A percentile compares a stretch with the other conserved stretches of the same genome.
phyloP scores from a whole-genome alignment of 2,797 vertebrate species.

The Loriculus beryllinus region DNA sequence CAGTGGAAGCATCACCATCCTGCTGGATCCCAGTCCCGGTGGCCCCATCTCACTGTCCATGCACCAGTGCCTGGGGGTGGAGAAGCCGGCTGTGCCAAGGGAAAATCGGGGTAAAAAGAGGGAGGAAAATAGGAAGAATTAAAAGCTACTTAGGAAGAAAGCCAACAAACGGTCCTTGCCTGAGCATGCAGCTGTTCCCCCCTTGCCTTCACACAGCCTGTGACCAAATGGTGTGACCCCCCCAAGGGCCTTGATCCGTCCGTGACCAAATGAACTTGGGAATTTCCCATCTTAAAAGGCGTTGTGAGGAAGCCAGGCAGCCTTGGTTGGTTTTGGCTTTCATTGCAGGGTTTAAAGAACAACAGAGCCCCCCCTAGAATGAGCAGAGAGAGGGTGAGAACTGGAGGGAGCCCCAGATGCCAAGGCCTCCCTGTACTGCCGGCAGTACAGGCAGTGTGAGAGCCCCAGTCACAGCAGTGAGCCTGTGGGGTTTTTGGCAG shows the following conservation, averaged over 20 bases:
- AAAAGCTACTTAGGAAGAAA: background rate
- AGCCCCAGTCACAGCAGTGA: background rate
- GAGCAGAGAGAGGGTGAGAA: background rate
- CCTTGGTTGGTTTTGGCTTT: background rate
- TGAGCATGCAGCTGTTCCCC: conserved; percentile 13
- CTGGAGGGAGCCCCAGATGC: background rate
- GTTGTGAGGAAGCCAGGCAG: background rate
- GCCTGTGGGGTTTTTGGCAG: accelerated
- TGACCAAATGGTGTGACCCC: background rate
- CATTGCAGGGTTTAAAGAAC: background rate
- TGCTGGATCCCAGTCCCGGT: background rate
- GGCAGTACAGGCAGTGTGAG: background rate
- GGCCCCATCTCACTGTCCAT: background rate
- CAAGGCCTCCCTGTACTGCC: background rate
- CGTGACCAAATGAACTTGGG: conserved; percentile 16
- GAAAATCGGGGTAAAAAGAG: background rate
- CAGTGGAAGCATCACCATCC: accelerated
- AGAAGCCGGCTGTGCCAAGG: background rate
- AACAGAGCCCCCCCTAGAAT: background rate
- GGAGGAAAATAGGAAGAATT: conserved; percentile 9
- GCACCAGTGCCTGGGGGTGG: background rate
- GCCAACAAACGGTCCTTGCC: background rate
- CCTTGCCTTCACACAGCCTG: background rate
- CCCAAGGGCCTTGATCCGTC: background rate
- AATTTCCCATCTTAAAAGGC: conserved; percentile 35